Percentiles rank a stretch among this genome's conserved stretches.
Evolutionary conservation across 53 echinoderm and acorn worm species (phyloP).

Genomic region (Pentamera pediparva): DNA sequence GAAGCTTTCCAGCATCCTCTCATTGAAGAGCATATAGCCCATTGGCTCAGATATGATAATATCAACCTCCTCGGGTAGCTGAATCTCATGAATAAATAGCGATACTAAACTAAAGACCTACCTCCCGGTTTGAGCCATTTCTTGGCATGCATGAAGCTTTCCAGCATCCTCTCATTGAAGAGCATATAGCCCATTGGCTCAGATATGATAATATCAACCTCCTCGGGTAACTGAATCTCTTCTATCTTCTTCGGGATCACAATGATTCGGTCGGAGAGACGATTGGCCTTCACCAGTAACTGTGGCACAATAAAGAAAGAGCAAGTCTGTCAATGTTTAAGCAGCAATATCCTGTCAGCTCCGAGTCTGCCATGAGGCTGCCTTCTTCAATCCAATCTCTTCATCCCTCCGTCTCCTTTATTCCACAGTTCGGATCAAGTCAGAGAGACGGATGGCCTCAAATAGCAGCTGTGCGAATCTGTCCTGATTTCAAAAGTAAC

Average conservation of each 20-base stretch:
- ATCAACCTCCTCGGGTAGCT: slow-evolving; percentile 87
- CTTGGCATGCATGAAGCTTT: slow-evolving; percentile 92
- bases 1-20: slow-evolving; percentile 97
- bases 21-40: slow-evolving; percentile 99
- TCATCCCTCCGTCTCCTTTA: too few species aligned
- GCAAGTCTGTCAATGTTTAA: too few species aligned
- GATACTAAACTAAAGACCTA: slow-evolving; percentile 7
- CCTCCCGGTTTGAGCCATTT: slow-evolving; percentile 95
- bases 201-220: slow-evolving; percentile 86
- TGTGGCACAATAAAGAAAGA: too few species aligned
- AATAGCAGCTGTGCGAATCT: slow-evolving; percentile 92
- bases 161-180: slow-evolving; percentile 97
- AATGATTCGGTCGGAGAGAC: slow-evolving; percentile 65
- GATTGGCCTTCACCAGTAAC: slow-evolving; percentile 86
- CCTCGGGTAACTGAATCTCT: slow-evolving; percentile 79
- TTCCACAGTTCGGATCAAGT: too few species aligned
- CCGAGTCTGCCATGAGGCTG: too few species aligned
- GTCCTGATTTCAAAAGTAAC: too few species aligned
- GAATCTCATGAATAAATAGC: background rate
- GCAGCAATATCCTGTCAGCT: too few species aligned
- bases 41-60: slow-evolving; percentile 92
- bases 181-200: slow-evolving; percentile 99
- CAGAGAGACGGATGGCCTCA: slow-evolving; percentile 71
- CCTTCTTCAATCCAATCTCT: too few species aligned
- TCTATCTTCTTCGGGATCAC: slow-evolving; percentile 89